Evolutionary conservation across 2,113 vertebrate species (phyloP).

Genomic region (Mohoua ochrocephala): DNA sequence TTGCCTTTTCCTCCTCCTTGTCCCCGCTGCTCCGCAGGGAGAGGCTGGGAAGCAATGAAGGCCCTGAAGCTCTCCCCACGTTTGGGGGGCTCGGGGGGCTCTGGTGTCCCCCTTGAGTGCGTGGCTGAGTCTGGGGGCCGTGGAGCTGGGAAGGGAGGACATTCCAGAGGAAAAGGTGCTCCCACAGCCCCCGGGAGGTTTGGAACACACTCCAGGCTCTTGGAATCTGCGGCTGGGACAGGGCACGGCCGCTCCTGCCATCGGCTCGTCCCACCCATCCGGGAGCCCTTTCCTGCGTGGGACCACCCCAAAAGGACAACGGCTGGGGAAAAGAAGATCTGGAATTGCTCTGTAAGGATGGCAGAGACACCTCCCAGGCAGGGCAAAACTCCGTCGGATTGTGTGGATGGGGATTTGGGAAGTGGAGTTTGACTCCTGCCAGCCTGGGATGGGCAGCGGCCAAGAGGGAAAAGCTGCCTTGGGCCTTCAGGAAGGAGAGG

Average conservation of each 20-base stretch:
- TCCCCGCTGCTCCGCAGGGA: neutral
- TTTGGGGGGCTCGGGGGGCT: neutral
- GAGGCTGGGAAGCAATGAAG: rapidly evolving
- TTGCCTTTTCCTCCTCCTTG: neutral
- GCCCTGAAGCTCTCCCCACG: neutral
- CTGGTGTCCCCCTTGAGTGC: neutral
- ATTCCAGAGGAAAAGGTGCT: neutral
- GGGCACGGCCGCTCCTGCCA: neutral
- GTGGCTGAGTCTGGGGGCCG: neutral
- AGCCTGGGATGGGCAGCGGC: neutral
- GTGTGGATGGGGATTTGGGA: neutral
- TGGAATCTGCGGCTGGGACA: neutral
- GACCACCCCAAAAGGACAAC: neutral
- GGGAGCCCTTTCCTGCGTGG: neutral
- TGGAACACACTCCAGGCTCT: neutral
- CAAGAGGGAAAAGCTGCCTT: rapidly evolving
- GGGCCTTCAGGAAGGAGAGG: neutral
- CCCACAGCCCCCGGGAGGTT: neutral
- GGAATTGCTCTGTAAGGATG: neutral
- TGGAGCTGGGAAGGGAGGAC: neutral
- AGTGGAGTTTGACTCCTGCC: neutral
- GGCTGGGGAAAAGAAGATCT: rapidly evolving
- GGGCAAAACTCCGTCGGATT: neutral
- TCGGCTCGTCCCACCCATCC: neutral
- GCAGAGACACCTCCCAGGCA: neutral